Conservation (phyloP, 2,888 invertebrate species). For the Melangyna quadrimaculata region DNA sequence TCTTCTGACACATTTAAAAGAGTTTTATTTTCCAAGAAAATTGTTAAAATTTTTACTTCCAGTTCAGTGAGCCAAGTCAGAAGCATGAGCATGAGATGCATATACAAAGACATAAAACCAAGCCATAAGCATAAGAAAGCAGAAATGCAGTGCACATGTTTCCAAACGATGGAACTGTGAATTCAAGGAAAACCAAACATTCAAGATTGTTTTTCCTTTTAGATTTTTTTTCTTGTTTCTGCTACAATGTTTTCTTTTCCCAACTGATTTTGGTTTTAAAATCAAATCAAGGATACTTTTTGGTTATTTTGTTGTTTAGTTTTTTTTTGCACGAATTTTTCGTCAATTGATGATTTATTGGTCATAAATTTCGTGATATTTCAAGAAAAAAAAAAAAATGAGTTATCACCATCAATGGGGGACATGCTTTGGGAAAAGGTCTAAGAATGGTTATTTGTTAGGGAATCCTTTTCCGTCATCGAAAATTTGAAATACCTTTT, state of each 20-base stretch:
- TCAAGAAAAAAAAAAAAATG: neutral
- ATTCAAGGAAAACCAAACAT: conserved; percentile 28
- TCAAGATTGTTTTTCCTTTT: conserved; percentile 1
- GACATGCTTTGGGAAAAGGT: neutral
- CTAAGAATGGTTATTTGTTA: neutral
- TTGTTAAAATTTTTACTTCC: conserved; percentile 45
- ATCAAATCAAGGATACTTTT: conserved; percentile 33
- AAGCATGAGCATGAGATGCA: conserved; percentile 27
- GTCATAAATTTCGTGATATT: conserved; percentile 38
- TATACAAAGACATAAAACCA: conserved; percentile 30
- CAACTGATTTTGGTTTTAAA: conserved; percentile 37
- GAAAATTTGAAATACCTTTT: neutral
- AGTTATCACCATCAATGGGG: conserved; percentile 10
- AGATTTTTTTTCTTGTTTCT: neutral
- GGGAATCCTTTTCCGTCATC: neutral
- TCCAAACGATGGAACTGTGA: conserved; percentile 33
- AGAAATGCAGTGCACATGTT: conserved; percentile 36
- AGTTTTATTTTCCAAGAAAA: conserved; percentile 28
- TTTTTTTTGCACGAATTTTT: neutral
- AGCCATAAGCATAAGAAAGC: neutral
- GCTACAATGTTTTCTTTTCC: conserved; percentile 26
- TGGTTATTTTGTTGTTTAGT: neutral
- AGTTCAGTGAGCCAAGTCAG: conserved; percentile 49
- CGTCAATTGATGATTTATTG: conserved; percentile 60
- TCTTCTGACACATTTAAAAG: conserved; percentile 14